Base-by-base conservation (phyloP, 2,113 vertebrate species). In the Lophura nycthemera region DNA sequence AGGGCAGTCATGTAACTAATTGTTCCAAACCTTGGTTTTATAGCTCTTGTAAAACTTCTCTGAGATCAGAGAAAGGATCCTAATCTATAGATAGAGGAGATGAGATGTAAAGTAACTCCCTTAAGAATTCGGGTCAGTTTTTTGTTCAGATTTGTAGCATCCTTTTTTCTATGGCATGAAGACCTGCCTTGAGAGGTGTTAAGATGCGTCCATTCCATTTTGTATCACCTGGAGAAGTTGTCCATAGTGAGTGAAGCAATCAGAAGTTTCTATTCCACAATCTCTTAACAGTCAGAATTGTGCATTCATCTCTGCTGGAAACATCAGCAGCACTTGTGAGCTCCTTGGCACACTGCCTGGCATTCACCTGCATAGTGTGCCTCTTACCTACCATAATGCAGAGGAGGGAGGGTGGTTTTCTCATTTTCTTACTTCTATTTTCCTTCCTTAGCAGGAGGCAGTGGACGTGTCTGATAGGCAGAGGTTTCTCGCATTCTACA, bases 221-320 rank as follows among this genome's bases (percentile, higher is more conserved):
- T 50, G 34, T 19, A 8, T 85, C 32, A 13, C 50, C 50, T 52
- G 61, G 45, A 80, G 25, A 38, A 42, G 75, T 12, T 63, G 50
- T 14, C 42, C 45, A 20, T 8, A 47, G 79, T 12, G 47, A 83
- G 78, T 25, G n/a, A 34, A 75, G 24, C 5, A 36, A 50, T 34
- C 1, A 3, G 76, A 38, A 36, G 18, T 25, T 42, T 42, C 25
- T 74, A 18, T 81, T 91, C 66, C 40, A 4, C 1, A 2, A 32
- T 79, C 69, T 25, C 29, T 56, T 65, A 10, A 2, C 0, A 16
- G 85, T 60, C 54, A 47, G 82, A 84, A 29, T 45, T 77, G 19
- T 47, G 57, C n/a, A 24, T 88, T 93, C 77, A 29, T 88, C 79
- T 64, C 86, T 59, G 89, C 78, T 95, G 94, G 88, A 85, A 57